Evolutionary conservation across 2,113 vertebrate species (phyloP).

Genomic region (Meles meles): DNA sequence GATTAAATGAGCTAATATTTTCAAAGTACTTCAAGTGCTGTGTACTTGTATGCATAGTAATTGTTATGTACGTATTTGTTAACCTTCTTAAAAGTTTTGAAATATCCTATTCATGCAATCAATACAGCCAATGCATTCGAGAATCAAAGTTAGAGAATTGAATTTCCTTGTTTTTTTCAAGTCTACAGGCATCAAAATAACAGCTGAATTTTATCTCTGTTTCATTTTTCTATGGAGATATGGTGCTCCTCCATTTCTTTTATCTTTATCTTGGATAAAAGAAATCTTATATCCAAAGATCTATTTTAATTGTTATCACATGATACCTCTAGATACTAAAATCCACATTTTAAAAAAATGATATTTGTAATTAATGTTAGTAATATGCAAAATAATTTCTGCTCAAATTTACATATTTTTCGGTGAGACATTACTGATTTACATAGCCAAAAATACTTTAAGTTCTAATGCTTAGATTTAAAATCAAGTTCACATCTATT

Average conservation of each 20-base stretch:
- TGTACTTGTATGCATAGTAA: not conserved
- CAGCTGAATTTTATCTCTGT: not conserved
- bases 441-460: not conserved
- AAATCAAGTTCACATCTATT: not conserved
- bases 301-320: not conserved
- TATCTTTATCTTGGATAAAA: too few species aligned
- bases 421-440: not conserved
- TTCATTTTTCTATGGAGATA: not conserved
- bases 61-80: not conserved
- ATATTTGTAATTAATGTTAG: not conserved
- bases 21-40: not conserved
- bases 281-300: not conserved
- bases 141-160: not conserved
- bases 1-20: not conserved
- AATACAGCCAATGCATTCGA: not conserved
- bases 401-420: not conserved
- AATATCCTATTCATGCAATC: not conserved
- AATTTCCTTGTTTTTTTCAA: not conserved
- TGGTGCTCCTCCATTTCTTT: accelerated
- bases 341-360: not conserved
- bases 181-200: not conserved
- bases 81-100: not conserved
- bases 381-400: not conserved
- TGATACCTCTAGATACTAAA: not conserved
- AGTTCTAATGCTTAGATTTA: not conserved